phyloP scores from a whole-genome alignment of 37 sponge, comb jelly and placozoan species.

The Axinella damicornis region DNA sequence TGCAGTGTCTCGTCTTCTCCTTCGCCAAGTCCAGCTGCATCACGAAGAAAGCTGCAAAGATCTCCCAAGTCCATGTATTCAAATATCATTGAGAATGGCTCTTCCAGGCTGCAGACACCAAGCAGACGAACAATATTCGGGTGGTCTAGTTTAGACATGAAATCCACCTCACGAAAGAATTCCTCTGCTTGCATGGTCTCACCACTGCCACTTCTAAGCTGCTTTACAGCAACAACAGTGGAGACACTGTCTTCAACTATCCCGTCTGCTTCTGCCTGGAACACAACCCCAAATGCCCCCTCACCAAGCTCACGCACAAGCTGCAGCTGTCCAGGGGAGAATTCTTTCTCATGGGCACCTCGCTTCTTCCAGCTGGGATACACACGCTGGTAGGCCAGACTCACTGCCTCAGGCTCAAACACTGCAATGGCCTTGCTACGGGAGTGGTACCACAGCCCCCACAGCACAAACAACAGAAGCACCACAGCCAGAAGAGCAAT shows the following conservation, averaged over 20 bases:
- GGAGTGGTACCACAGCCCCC: slow-evolving; percentile 31
- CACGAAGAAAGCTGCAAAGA: slow-evolving; percentile 49
- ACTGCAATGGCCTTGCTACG: not conserved
- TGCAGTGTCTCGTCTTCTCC: too few species aligned
- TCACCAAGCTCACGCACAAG: slow-evolving; percentile 46
- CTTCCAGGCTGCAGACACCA: slow-evolving; percentile 56
- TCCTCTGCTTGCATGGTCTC: slow-evolving; percentile 40
- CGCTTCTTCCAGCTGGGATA: not conserved
- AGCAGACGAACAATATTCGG: slow-evolving; percentile 44
- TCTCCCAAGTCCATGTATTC: slow-evolving; percentile 76
- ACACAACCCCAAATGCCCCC: slow-evolving; percentile 76
- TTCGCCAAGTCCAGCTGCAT: slow-evolving; percentile 28
- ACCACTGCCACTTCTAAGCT: slow-evolving; percentile 19
- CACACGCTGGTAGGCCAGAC: slow-evolving; percentile 18
- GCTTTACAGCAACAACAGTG: slow-evolving; percentile 64
- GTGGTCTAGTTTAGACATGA: slow-evolving; percentile 61
- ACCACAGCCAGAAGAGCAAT: not conserved
- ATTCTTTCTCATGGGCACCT: slow-evolving; percentile 55
- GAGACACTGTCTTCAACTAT: not conserved
- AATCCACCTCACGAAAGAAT: slow-evolving; percentile 68
- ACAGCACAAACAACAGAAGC: slow-evolving; percentile 1
- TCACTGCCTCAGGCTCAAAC: slow-evolving; percentile 23
- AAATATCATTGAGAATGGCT: slow-evolving; percentile 66
- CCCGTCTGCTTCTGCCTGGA: slow-evolving; percentile 37
- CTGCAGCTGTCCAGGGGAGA: slow-evolving; percentile 27